Percentiles rank a stretch among this genome's conserved stretches.
These are phyloP conservation scores for Diplosoma virens DNA, from an alignment of 23 tunicate genomes.

Conservation along the genomic window DNA sequence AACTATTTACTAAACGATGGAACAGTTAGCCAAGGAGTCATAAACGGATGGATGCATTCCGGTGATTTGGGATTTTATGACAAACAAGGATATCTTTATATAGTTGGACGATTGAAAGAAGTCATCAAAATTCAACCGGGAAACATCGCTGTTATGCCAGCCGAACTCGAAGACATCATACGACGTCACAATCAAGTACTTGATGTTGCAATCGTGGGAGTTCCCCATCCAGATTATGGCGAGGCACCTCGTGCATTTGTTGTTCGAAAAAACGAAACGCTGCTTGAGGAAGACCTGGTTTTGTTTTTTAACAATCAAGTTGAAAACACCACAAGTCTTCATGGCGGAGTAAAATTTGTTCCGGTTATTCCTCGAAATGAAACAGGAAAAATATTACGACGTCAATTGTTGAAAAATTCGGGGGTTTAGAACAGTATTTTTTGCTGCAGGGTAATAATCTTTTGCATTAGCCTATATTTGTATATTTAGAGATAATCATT, in stretches of 20 bases:
- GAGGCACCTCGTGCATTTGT: conserved; percentile 90
- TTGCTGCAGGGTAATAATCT: no score
- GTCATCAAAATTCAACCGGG: conserved; percentile 51
- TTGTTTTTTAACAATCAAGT: conserved; percentile 43
- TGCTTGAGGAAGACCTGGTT: conserved; percentile 58
- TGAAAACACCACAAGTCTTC: conserved; percentile 40
- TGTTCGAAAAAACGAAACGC: conserved; percentile 29
- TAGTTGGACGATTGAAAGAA: conserved; percentile 84
- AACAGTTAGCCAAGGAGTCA: conserved; percentile 34
- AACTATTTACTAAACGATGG: conserved; percentile 61
- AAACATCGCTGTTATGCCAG: conserved; percentile 74
- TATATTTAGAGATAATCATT: no score
- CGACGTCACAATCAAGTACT: conserved; percentile 53
- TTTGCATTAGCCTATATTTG: no score
- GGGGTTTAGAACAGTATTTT: no score
- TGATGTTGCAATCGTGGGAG: conserved; percentile 87
- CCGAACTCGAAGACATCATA: conserved; percentile 80
- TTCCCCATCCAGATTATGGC: conserved; percentile 66
- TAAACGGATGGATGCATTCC: conserved; percentile 90
- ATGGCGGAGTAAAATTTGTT: conserved; percentile 67
- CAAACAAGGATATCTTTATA: conserved; percentile 50
- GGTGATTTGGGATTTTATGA: conserved; percentile 93
- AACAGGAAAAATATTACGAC: conserved; percentile 37
- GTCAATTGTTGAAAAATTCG: conserved; percentile 10
- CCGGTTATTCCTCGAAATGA: conserved; percentile 61